Evolutionary conservation across 2,888 invertebrate species (phyloP), one percentile per base, ranked within the genome.

Genomic region (Trachelus tabidus): DNA sequence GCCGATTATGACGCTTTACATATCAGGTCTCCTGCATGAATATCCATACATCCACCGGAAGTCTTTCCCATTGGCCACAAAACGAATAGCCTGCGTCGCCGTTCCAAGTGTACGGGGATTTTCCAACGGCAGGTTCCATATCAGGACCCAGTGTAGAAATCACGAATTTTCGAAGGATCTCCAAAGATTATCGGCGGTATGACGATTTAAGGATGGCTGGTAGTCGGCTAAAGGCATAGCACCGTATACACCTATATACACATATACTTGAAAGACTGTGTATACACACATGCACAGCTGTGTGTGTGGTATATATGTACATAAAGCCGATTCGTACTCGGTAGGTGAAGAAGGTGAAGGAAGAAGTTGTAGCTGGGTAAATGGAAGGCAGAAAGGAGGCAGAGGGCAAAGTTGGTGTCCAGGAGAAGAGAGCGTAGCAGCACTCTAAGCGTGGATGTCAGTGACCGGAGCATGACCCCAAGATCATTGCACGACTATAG

Each of bases 401-500:
- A 83, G 85, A 84, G 85, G 84, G 84, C 83, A 82, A 81, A 82
- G 83, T 83, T 83, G 81, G 83, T 79, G 71, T 79, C 79, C 82
- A 79, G 81, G 80, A 83, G 80, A 84, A 83, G 83, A 83, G 83
- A 85, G 82, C 81, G 85, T 81, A 79, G 79, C 83, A 82, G 79
- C 83, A 82, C 71, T 79, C 81, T 81, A 85, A 87, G 85, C 84
- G 83, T 83, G 85, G 89, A 89, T 89, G 89, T 89, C 90, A 89
- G 89, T 89, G 89, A 89, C 90, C 90, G 89, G 88, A 90, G 89
- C 88, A 87, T 89, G 88, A 90, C 89, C 89, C 88, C 89, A 84
- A 84, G 89, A 89, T 87, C 88, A 86, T 89, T 89, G 88, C 88
- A 88, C 89, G 88, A 88, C 87, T 76, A 34, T 73, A 68, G 69